These are phyloP conservation scores for Microtus oregoni DNA, from an alignment of 2,113 vertebrate species.

Conservation along the genomic window DNA sequence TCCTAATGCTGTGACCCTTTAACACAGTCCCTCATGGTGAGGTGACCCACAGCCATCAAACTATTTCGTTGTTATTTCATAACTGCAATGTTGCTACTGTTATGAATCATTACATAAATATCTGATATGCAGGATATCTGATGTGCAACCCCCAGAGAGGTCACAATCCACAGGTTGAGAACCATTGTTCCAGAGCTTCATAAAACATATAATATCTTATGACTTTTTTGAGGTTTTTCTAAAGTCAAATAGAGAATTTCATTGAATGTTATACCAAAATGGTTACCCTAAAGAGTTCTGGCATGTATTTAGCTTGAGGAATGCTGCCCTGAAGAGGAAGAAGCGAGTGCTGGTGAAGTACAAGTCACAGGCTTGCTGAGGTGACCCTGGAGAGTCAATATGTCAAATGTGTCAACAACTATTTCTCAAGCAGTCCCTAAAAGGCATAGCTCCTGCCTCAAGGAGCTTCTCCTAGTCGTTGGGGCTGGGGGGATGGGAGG, in stretches of 20 bases:
- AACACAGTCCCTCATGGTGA: not conserved
- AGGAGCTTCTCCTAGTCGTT: not conserved
- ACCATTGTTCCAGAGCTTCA: not conserved
- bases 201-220: not conserved
- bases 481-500: not conserved
- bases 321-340: not conserved
- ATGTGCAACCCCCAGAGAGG: not conserved
- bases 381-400: constrained; percentile 16
- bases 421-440: constrained; percentile 31
- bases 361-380: not conserved
- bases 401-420: not conserved
- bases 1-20: not conserved
- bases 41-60: not conserved
- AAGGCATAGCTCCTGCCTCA: constrained; percentile 7
- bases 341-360: not conserved
- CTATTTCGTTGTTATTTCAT: not conserved
- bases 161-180: not conserved
- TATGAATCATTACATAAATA: not conserved
- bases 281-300: not conserved
- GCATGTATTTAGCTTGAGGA: not conserved
- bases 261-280: constrained; percentile 31
- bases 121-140: not conserved
- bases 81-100: not conserved
- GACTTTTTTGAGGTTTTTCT: constrained; percentile 22
- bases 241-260: constrained; percentile 30